Conservation (phyloP, 2,888 invertebrate genomes). For the Folsomia candida region DNA sequence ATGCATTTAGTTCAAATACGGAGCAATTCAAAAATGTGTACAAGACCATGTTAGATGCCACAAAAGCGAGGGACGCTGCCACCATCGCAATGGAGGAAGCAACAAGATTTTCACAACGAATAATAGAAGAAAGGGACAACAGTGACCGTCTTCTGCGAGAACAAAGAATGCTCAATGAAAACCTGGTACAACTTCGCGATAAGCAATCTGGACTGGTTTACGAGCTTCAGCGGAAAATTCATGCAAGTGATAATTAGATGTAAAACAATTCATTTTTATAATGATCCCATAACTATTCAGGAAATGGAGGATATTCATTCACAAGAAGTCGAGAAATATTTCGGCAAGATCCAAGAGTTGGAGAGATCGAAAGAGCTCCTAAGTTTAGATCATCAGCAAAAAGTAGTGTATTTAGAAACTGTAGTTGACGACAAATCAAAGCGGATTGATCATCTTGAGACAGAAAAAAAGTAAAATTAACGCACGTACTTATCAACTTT, state of each 20-base stretch:
- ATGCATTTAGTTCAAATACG: not conserved
- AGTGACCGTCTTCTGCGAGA: slow-evolving; percentile 37
- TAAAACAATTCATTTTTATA: slow-evolving; percentile 1
- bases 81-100: slow-evolving; percentile 42
- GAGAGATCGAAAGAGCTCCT: slow-evolving; percentile 32
- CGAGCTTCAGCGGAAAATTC: slow-evolving; percentile 45
- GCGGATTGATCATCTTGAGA: slow-evolving; percentile 32
- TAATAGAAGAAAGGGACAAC: slow-evolving; percentile 39
- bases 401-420: slow-evolving; percentile 35
- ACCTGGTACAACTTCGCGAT: slow-evolving; percentile 40
- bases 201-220: slow-evolving; percentile 42
- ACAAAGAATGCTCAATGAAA: slow-evolving; percentile 39
- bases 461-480: slow-evolving; percentile 41
- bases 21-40: slow-evolving; percentile 3
- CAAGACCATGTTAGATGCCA: slow-evolving; percentile 15
- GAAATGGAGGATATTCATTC: slow-evolving; percentile 41
- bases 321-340: slow-evolving; percentile 33
- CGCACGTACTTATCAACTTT: no score
- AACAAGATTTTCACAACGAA: slow-evolving; percentile 38
- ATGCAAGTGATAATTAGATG: slow-evolving; percentile 26
- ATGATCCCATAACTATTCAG: slow-evolving; percentile 20
- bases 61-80: slow-evolving; percentile 33
- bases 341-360: slow-evolving; percentile 29
- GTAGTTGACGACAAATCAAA: slow-evolving; percentile 41
- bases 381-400: slow-evolving; percentile 33